phyloP scores from a whole-genome alignment of 2,888 invertebrate genomes.

The Tortrix viridana region DNA sequence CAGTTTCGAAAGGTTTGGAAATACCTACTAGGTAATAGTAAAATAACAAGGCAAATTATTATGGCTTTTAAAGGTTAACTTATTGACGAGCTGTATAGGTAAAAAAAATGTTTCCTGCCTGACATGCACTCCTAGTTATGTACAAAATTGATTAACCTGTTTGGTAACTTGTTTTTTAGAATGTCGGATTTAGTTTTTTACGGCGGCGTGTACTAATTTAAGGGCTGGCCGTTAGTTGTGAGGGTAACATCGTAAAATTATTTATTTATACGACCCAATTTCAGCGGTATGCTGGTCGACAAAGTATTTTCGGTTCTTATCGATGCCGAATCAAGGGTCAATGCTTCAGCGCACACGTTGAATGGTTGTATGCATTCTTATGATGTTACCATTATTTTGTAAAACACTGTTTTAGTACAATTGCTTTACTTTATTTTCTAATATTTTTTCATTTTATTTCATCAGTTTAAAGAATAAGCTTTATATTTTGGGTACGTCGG shows the following conservation, averaged over 20 bases:
- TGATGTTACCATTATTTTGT: background rate
- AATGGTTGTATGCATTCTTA: constrained; percentile 53
- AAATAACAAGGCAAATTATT: no score
- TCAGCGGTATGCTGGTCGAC: constrained; percentile 73
- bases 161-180: constrained; percentile 10
- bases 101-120: no score
- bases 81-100: no score
- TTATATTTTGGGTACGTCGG: no score
- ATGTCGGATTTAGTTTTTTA: constrained; percentile 57
- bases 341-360: constrained; percentile 71
- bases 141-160: no score
- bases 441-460: background rate
- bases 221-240: constrained; percentile 67
- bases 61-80: no score
- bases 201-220: constrained; percentile 63
- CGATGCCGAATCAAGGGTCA: constrained; percentile 79
- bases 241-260: constrained; percentile 75
- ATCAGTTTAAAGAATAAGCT: no score
- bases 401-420: constrained; percentile 17
- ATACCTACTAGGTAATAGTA: no score
- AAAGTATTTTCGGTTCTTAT: constrained; percentile 80
- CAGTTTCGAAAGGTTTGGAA: no score
- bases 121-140: no score
- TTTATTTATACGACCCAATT: constrained; percentile 81
- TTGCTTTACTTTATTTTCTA: background rate